Evolutionary conservation across 30 jellyfish, hydroid and myxozoan species (phyloP), one percentile per base, ranked within the genome.

Genomic region (Pseudorhiza aurosa): DNA sequence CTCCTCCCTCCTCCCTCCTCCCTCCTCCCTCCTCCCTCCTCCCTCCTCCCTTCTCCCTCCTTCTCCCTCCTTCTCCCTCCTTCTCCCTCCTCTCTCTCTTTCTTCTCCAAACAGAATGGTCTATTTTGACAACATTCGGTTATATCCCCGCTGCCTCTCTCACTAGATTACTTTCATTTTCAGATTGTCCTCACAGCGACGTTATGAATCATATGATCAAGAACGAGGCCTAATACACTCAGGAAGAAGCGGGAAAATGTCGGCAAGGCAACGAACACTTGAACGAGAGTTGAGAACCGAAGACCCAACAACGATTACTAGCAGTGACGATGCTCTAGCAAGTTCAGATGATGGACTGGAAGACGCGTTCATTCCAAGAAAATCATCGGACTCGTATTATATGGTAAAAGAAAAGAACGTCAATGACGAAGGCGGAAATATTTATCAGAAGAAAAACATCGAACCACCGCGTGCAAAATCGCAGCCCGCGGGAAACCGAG

Each of bases 221-320:
- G 88, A 83, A 25, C 43, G 82, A 26, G 95, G 95, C 35, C 77
- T 83, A 22, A 58, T 70, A 1, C 79, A 83, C 68, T 25, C 76
- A 8, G 83, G 88, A 2, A 81, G 85, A 32, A 69, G 88, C 32
- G 77, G 95, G 50, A 63, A 68, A 39, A 83, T 83, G 95, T 83
- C 95, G 25, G 58, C 95, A 33, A 62, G 83, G 51, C 95, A 83
- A 56, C 85, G 85, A n/a, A 37, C 85, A 15, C 83, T 83, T 2
- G 95, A 83, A 22, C 57, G 44, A 27, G 83, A 83, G 42, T 77
- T 83, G 17, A 58, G 58, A 42, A 83, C 88, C 0, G 87, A 60
- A 25, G 81, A 58, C 58, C 82, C 85, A 10, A 11, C 75, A 18
- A 1, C 25, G 8, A 68, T 67, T 14, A 24, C 85, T 0, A 82